Evolutionary conservation across 2,888 invertebrate genomes (phyloP), one percentile per base, ranked within the genome.

Genomic region (Apoda limacodes): DNA sequence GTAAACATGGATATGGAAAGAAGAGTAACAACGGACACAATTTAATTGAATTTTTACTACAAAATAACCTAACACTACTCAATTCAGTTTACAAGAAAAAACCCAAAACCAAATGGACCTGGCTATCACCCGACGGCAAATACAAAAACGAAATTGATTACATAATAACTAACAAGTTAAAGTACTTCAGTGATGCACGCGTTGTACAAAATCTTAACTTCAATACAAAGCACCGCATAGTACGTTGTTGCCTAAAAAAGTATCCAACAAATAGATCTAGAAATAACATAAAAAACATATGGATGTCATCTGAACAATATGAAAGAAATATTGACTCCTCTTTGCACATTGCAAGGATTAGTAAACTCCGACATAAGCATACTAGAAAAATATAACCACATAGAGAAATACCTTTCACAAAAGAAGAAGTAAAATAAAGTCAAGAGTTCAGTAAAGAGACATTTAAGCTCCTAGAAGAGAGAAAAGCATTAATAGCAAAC

Each of bases 91-190:
- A 29, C 25, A 34, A 22, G n/a, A 45, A 45, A 29, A 39, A 39
- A 10, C 11, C 11, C 5, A 38, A 38, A 28, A 28, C 5, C n/a
- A 42, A 30, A 37, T 43, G 43, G 43, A 43, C 40, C 1, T 42
- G 44, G 40, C 15, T 34, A 3, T 42, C 43, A 13, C 39, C 39
- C 14, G 40, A 37, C 24, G 39, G 39, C 23, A 38, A 28, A 4
- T 4, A 13, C 12, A 39, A 24, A 33, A 43, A 37, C 12, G 41
- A 43, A 26, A 38, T 42, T 3, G 42, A 42, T 25, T 40, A 30
- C 20, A 33, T 34, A 9, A 24, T 32, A 15, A 33, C 26, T 12
- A 30, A 30, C 24, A 30, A 30, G 17, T 13, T 22, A 2, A 28
- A 10, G 13, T 4, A 14, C n/a, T 28, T 28, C 10, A 28, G 21